Conservation (phyloP, 2,113 vertebrate species). For the Cairina moschata region DNA sequence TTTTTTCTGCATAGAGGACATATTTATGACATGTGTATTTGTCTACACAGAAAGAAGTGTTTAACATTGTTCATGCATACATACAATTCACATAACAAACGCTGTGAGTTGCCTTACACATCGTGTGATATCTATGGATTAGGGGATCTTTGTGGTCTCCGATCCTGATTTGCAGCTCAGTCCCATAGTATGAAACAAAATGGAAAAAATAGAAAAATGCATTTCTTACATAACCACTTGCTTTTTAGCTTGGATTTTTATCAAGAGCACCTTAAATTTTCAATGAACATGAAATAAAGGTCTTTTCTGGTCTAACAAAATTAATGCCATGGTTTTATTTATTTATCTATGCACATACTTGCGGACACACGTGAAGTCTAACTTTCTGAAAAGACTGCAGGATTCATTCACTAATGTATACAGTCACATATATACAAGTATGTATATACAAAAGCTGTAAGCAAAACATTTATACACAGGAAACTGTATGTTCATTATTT, state of each 20-base stretch:
- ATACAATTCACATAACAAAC: fast-evolving
- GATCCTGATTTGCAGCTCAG: background rate
- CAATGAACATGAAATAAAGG: background rate
- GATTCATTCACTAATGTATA: background rate
- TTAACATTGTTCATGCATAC: fast-evolving
- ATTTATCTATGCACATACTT: background rate
- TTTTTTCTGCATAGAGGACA: background rate
- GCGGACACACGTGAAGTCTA: background rate
- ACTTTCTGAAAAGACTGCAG: background rate
- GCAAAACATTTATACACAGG: background rate
- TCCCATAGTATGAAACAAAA: background rate
- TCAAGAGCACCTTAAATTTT: background rate
- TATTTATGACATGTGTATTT: fast-evolving
- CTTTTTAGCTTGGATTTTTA: background rate
- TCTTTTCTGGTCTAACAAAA: background rate
- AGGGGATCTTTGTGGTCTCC: background rate
- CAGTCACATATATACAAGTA: background rate
- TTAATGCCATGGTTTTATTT: background rate
- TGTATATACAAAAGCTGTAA: background rate
- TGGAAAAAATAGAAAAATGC: background rate
- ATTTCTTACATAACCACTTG: background rate
- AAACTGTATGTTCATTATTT: background rate
- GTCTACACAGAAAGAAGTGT: fast-evolving
- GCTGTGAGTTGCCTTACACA: background rate
- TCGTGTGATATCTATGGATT: background rate